Base-by-base conservation (phyloP, 1,140 invertebrate species). In the Vanessa tameamea region DNA sequence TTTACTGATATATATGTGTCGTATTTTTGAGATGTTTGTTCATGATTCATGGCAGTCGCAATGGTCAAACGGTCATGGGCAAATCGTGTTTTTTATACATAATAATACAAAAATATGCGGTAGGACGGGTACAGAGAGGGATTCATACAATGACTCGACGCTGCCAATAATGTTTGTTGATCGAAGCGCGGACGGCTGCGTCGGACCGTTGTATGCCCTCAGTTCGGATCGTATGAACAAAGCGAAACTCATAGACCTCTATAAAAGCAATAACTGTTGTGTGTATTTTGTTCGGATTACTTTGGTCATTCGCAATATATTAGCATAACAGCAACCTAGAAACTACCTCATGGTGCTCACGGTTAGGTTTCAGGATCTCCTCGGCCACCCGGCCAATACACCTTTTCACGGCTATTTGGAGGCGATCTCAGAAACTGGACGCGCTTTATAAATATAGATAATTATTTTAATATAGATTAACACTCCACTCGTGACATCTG, bases 271-370 rank as follows among this genome's bases (percentile, higher is more conserved):
- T 75, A 75, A 69, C 14, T 5, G 69, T 75, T 75, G 23, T 37
- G 63, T 75, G 67, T 75, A 37, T 64, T 69, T 67, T 53, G 65
- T 73, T 73, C 20, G 59, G 26, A 43, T 26, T 31, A 61, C 31
- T 61, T 37, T 61, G 16, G 57, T 23, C 51, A 69, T 57, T 69
- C 55, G 51, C 50, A 13, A 20, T 61, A 59, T 73, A 53, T 68
- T 63, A n/a, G n/a, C n/a, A 23, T 43, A 50, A 71, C 57, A n/a
- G 65, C 74, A 76, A 76, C 74, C 74, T 72, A 69, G 67, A 73
- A 73, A 73, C 75, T 77, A 77, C 75, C 75, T 77, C 75, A 77
- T 72, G 69, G 74, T 76, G 69, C 74, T 65, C 31, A 0, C 16
- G 37, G 14, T n/a, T 37, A 31, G 31, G 50, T 67, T 53, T 31